Percentiles rank a stretch among this genome's conserved stretches.
These are phyloP conservation scores for Clarias laeviceps DNA, from an alignment of 2,797 vertebrate genomes.

Conservation along the genomic window DNA sequence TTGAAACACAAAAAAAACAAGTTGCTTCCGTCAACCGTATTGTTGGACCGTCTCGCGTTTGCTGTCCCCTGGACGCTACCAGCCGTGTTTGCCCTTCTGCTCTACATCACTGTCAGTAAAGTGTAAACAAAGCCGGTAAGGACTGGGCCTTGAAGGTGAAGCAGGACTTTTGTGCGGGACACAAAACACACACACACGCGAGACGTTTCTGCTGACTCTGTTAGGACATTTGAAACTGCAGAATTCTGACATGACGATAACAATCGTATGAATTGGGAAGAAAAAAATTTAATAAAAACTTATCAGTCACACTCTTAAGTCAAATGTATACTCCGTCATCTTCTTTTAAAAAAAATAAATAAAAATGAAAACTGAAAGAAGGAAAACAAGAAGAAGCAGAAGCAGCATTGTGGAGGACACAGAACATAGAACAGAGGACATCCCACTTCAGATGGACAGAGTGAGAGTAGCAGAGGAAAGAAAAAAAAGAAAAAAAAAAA, in stretches of 20 bases:
- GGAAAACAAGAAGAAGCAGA: slow-evolving; percentile 59
- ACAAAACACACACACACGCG: neutral
- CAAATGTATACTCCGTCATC: neutral
- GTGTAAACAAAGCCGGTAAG: slow-evolving; percentile 60
- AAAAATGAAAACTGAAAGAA: slow-evolving; percentile 63
- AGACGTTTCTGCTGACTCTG: neutral
- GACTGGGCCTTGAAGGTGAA: slow-evolving; percentile 57
- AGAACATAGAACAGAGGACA: slow-evolving; percentile 65
- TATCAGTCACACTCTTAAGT: neutral
- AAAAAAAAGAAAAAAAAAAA: neutral
- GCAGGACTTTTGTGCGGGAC: slow-evolving; percentile 19
- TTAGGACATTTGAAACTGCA: slow-evolving; percentile 15
- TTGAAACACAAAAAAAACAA: slow-evolving; percentile 14
- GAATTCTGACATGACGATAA: neutral
- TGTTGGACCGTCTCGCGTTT: slow-evolving; percentile 11
- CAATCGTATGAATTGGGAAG: no score
- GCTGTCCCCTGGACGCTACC: slow-evolving; percentile 52
- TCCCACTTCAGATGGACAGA: slow-evolving; percentile 63
- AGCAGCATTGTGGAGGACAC: slow-evolving; percentile 55
- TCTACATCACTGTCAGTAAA: slow-evolving; percentile 64
- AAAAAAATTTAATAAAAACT: neutral
- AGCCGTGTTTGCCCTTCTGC: slow-evolving; percentile 53
- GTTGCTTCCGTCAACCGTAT: neutral
- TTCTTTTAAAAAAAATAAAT: slow-evolving; percentile 19
- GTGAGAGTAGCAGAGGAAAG: slow-evolving; percentile 52